Base-by-base conservation (phyloP, 2,888 invertebrate genomes). In the Cyaniris semiargus region DNA sequence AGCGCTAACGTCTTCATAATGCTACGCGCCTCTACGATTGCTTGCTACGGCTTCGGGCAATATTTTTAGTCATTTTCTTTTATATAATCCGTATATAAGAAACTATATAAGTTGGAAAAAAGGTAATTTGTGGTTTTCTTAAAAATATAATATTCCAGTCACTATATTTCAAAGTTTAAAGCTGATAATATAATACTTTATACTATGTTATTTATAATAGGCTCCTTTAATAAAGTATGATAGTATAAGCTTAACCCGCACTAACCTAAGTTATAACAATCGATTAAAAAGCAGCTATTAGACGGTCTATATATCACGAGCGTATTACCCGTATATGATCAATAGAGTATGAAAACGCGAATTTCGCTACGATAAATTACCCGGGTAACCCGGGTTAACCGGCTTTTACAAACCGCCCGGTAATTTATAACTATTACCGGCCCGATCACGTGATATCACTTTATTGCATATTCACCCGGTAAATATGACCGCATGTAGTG, bases 391-490 rank as follows among this genome's bases (percentile, higher is more conserved):
- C 91, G 91, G 92, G 93, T 92, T 93, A 93, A 94, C 93, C 92
- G 93, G 93, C 93, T 93, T 93, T 94, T 94, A 94, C 94, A 94
- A 94, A 94, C 92, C 93, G 93, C 91, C 91, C 89, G 84, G 91
- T 94, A 94, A 92, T 94, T 93, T 94, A 94, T 94, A 94, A 94
- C 93, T 93, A 93, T 93, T 93, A 93, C 92, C 91, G 90, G 87
- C 86, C 86, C 88, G 93, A 92, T 93, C 93, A 93, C 90, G 92
- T 91, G 92, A 92, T 93, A 93, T 93, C 92, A 93, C 92, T 93
- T 93, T 93, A 93, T 93, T 89, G 92, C 90, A 87, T 92, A 92
- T 92, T 93, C 92, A 87, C 83, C 85, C 87, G 84, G 89, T 93
- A 92, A 93, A 93, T 93, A 92, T 92, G 92, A 91, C 89, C 89